Evolutionary conservation across 2,888 invertebrate species (phyloP).

Genomic region (Thymelicus acteon): DNA sequence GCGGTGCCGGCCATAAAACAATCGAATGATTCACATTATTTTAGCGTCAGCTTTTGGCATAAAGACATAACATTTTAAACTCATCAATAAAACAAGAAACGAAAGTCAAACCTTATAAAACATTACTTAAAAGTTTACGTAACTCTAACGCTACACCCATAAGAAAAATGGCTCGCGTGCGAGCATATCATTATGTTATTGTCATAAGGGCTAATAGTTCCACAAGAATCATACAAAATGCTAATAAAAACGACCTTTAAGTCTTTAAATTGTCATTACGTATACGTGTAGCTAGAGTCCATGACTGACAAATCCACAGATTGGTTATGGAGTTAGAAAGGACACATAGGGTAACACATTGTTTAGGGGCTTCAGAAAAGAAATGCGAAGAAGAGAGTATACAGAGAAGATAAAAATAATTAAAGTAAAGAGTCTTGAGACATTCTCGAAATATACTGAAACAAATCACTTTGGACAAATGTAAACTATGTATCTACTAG

Average conservation of each 20-base stretch:
- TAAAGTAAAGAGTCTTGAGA: too few relatives aligned
- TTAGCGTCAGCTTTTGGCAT: too few relatives aligned
- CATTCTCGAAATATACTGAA: too few relatives aligned
- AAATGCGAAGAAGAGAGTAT: too few relatives aligned
- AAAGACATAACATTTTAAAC: not conserved
- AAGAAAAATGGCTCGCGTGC: slow-evolving; percentile 79
- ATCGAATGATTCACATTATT: too few relatives aligned
- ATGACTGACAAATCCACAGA: slow-evolving; percentile 22
- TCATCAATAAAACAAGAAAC: not conserved
- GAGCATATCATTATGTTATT: slow-evolving; percentile 73
- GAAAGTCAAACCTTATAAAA: slow-evolving; percentile 14
- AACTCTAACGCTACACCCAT: slow-evolving; percentile 45
- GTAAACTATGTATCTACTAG: too few relatives aligned
- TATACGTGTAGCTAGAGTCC: slow-evolving; percentile 57
- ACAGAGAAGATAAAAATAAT: too few relatives aligned
- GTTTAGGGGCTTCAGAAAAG: not conserved
- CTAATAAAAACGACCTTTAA: slow-evolving; percentile 83
- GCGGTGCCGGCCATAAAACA: too few relatives aligned
- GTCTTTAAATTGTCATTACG: slow-evolving; percentile 84
- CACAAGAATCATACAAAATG: slow-evolving; percentile 81
- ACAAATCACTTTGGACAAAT: too few relatives aligned
- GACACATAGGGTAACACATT: not conserved
- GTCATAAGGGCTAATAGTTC: slow-evolving; percentile 84
- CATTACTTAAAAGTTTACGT: slow-evolving; percentile 34
- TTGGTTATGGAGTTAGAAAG: not conserved